Evolutionary conservation across 2,888 invertebrate species (phyloP).

Genomic region (Nephrotoma appendiculata): DNA sequence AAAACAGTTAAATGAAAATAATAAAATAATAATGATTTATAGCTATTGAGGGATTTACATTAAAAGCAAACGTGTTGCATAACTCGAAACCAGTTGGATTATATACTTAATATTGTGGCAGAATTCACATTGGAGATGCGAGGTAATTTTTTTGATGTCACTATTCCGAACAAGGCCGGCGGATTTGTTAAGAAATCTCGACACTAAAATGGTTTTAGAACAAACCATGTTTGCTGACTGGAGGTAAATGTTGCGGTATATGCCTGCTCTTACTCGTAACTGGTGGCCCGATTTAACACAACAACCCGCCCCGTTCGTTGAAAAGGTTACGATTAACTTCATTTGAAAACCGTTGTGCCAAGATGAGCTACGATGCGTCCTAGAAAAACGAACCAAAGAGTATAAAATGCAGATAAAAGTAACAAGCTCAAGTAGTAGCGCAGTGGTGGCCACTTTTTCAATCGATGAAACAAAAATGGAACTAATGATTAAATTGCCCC

Average conservation of each 20-base stretch:
- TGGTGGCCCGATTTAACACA: constrained; percentile 62
- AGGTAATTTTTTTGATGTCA: constrained; percentile 32
- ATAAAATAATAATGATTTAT: constrained; percentile 21
- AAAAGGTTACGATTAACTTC: constrained; percentile 50
- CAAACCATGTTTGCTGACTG: constrained; percentile 22
- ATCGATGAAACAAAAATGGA: constrained; percentile 73
- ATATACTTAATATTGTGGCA: constrained; percentile 46
- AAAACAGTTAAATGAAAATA: constrained; percentile 23
- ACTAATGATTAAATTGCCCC: constrained; percentile 59
- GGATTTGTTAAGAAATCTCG: constrained; percentile 38
- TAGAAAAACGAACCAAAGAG: constrained; percentile 37
- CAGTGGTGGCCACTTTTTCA: constrained; percentile 66
- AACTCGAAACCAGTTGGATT: constrained; percentile 33
- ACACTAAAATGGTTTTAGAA: constrained; percentile 22
- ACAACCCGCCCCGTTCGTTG: constrained; percentile 47
- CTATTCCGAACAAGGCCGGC: constrained; percentile 54
- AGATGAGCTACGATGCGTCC: constrained; percentile 46
- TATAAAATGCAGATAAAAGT: constrained; percentile 57
- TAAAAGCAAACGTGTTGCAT: constrained; percentile 26
- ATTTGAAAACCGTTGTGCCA: constrained; percentile 51
- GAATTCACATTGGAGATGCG: constrained; percentile 52
- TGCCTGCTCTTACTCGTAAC: constrained; percentile 59
- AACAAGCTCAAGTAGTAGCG: constrained; percentile 47
- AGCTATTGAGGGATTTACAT: constrained; percentile 26
- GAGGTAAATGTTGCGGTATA: constrained; percentile 38